These are phyloP conservation scores for Athalia cordata DNA, from an alignment of 2,888 invertebrate genomes.

Conservation along the genomic window DNA sequence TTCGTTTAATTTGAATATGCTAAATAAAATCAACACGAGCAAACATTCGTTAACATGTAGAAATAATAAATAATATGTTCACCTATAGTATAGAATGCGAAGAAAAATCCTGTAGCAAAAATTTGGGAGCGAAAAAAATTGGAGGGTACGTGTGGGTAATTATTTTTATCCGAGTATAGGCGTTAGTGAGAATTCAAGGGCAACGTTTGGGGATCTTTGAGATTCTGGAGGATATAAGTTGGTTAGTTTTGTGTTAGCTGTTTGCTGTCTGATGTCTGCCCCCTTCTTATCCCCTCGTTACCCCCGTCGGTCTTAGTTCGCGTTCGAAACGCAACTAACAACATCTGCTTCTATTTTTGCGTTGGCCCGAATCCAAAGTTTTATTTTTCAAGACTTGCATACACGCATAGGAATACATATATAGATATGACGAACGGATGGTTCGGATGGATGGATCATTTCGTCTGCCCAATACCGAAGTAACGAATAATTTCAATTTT, in stretches of 20 bases:
- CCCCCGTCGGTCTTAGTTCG: constrained; percentile 48
- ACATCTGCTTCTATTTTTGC: constrained; percentile 74
- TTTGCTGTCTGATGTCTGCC: constrained; percentile 28
- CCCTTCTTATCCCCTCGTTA: constrained; percentile 45
- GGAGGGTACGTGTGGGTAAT: neutral
- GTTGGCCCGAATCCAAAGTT: constrained; percentile 72
- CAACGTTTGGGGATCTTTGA: constrained; percentile 63
- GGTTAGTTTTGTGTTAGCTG: constrained; percentile 6
- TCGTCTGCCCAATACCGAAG: constrained; percentile 26
- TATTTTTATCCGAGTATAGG: constrained; percentile 45
- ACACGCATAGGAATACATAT: constrained; percentile 46
- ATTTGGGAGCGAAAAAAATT: neutral
- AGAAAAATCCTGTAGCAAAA: no score
- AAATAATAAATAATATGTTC: constrained; percentile 64
- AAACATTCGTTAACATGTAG: constrained; percentile 55
- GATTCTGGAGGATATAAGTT: constrained; percentile 47
- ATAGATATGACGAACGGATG: constrained; percentile 67
- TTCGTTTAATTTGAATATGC: constrained; percentile 40
- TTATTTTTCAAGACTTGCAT: constrained; percentile 69
- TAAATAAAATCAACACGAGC: constrained; percentile 37
- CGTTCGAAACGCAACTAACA: constrained; percentile 68
- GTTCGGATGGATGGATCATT: constrained; percentile 53
- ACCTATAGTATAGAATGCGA: constrained; percentile 63
- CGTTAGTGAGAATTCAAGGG: constrained; percentile 69
- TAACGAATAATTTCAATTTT: constrained; percentile 20